Percentiles rank a stretch among this genome's conserved stretches.
Evolutionary conservation across 1,140 invertebrate species (phyloP).

Genomic region (Steinernema feltiae): DNA sequence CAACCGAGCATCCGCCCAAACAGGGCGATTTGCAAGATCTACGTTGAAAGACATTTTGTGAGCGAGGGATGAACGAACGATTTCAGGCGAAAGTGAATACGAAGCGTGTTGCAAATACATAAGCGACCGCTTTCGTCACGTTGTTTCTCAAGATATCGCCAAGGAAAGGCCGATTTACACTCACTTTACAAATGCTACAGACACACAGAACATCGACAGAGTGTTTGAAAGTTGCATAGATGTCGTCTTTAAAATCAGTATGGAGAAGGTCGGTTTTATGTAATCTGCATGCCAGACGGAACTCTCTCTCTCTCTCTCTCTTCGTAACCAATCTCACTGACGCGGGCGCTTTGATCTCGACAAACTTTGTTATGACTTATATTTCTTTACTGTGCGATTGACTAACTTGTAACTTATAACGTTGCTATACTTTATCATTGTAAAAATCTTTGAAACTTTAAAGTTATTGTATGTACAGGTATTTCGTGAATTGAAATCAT

Average conservation of each 20-base stretch:
- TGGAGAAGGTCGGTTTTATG: slow-evolving; percentile 81
- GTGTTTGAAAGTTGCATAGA: slow-evolving; percentile 85
- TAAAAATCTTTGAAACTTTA: background rate
- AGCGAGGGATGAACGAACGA: background rate
- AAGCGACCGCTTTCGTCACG: slow-evolving; percentile 76
- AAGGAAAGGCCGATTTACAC: slow-evolving; percentile 75
- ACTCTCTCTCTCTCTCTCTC: too few species aligned
- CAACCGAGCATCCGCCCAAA: too few species aligned
- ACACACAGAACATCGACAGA: slow-evolving; percentile 79
- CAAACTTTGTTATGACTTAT: slow-evolving; percentile 15
- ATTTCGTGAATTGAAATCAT: background rate
- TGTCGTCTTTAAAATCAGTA: slow-evolving; percentile 85
- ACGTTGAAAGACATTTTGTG: background rate
- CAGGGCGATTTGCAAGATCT: too few species aligned
- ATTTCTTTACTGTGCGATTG: background rate
- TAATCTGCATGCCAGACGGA: too few species aligned
- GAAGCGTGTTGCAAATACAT: slow-evolving; percentile 78
- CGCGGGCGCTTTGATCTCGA: too few species aligned
- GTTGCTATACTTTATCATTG: background rate
- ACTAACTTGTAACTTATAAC: background rate
- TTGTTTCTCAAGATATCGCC: slow-evolving; percentile 75
- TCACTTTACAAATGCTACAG: slow-evolving; percentile 83
- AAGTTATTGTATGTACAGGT: background rate
- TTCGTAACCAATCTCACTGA: too few species aligned
- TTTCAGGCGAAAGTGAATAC: slow-evolving; percentile 71